These are phyloP conservation scores for Hippolais icterina DNA, from an alignment of 2,113 vertebrate genomes.

Conservation along the genomic window DNA sequence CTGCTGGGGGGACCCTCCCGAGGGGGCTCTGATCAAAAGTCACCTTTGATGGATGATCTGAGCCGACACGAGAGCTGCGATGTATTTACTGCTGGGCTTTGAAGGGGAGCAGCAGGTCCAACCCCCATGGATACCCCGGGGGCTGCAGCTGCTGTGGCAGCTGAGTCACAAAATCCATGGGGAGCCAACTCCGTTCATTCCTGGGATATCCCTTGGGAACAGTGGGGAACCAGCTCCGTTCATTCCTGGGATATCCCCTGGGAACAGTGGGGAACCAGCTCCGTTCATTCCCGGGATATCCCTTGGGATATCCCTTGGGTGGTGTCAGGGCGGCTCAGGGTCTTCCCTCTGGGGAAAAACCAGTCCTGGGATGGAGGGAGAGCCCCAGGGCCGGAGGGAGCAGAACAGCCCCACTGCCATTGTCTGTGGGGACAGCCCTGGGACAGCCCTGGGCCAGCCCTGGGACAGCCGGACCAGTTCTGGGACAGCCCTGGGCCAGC, in stretches of 20 bases:
- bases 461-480: too few relatives aligned
- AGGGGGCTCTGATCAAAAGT: constrained; percentile 33
- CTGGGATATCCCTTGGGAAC: neutral
- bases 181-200: neutral
- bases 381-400: neutral
- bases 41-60: constrained; percentile 46
- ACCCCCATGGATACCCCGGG: fast-evolving
- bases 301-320: too few relatives aligned
- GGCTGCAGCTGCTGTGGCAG: neutral
- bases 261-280: too few relatives aligned
- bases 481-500: too few relatives aligned
- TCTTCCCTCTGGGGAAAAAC: neutral
- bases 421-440: neutral
- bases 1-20: neutral
- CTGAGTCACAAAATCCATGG: neutral
- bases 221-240: too few relatives aligned
- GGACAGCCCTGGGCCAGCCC: neutral
- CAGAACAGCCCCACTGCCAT: neutral
- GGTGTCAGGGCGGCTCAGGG: neutral
- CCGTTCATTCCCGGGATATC: too few relatives aligned
- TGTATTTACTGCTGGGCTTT: neutral
- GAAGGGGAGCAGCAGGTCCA: neutral
- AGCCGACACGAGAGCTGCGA: neutral
- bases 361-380: neutral
- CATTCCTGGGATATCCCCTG: too few relatives aligned